phyloP scores from a whole-genome alignment of 1,140 invertebrate genomes.

The Acromyrmex charruanus region DNA sequence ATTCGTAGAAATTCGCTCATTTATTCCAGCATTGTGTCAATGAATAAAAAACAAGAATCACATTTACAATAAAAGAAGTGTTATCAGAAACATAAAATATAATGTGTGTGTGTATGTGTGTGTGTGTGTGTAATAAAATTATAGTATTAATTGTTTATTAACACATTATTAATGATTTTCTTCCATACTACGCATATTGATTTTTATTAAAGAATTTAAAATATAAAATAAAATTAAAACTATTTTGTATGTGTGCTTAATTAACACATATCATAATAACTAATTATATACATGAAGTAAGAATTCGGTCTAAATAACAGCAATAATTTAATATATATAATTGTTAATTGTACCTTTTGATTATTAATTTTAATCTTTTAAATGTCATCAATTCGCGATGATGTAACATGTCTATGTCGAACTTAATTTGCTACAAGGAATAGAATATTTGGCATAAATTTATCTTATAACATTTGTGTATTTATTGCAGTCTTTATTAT shows the following conservation, averaged over 20 bases:
- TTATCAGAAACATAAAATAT: not conserved
- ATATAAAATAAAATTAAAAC: not conserved
- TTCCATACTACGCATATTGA: too few relatives aligned
- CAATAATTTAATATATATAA: slow-evolving; percentile 2
- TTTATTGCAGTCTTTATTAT: too few relatives aligned
- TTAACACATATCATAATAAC: not conserved
- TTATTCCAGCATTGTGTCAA: slow-evolving; percentile 2
- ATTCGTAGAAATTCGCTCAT: not conserved
- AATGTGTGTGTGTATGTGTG: too few relatives aligned
- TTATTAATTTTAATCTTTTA: not conserved
- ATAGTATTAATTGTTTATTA: slow-evolving; percentile 23
- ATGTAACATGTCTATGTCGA: not conserved
- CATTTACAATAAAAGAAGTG: not conserved
- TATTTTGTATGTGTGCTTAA: not conserved
- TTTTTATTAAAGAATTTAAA: not conserved
- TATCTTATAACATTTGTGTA: not conserved
- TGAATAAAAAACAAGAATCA: slow-evolving; percentile 13
- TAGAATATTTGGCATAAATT: not conserved
- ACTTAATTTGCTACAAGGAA: not conserved
- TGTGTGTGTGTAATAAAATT: too few relatives aligned
- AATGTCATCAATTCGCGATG: not conserved
- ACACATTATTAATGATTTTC: not conserved
- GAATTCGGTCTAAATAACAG: not conserved
- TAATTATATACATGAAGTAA: not conserved
- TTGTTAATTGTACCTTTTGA: not conserved